Percentiles rank a stretch among this genome's conserved stretches.
phyloP scores from a whole-genome alignment of 2,888 invertebrate genomes.

The Calameuta filiformis region DNA sequence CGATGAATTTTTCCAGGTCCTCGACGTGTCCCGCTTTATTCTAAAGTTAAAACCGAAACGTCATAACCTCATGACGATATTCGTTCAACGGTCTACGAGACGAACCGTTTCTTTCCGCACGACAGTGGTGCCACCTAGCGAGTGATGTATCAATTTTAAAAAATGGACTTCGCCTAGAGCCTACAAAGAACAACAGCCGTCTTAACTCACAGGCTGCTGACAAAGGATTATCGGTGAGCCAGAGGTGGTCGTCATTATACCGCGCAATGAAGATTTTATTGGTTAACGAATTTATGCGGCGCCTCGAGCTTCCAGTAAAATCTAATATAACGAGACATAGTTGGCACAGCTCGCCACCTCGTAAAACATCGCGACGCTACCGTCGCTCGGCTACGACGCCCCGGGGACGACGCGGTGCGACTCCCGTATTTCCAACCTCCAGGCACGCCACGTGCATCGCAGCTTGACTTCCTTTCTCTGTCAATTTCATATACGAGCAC shows the following conservation, averaged over 20 bases:
- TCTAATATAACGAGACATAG: conserved; percentile 63
- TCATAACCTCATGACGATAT: neutral
- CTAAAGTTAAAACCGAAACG: neutral
- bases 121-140: neutral
- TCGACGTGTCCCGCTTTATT: neutral
- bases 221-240: neutral
- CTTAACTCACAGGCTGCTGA: neutral
- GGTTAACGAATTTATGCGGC: conserved; percentile 62
- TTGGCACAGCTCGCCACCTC: conserved; percentile 61
- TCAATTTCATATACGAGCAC: neutral
- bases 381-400: conserved; percentile 44
- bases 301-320: conserved; percentile 56
- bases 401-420: conserved; percentile 40
- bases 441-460: conserved; percentile 39
- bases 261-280: conserved; percentile 57
- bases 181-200: neutral
- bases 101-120: neutral
- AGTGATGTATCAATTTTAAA: neutral
- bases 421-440: conserved; percentile 34
- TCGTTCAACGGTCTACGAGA: neutral
- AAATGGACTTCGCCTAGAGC: neutral
- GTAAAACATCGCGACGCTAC: conserved; percentile 54
- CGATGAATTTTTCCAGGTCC: neutral
- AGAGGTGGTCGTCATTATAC: conserved; percentile 35
- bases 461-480: conserved; percentile 6